Base-by-base conservation (phyloP, 2,797 vertebrate species). In the Hozukius guyotensis region DNA sequence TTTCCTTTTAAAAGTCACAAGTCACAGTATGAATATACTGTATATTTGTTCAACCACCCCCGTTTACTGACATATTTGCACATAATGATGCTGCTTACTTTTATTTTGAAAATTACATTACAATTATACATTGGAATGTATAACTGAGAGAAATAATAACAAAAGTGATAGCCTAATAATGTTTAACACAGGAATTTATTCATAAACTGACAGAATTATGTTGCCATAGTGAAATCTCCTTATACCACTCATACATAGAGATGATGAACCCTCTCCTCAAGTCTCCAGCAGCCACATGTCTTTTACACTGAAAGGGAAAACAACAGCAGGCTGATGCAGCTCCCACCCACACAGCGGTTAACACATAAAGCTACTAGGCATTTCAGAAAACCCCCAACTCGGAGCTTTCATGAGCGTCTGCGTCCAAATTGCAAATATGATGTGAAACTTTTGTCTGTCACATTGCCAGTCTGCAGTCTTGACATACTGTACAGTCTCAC, bases 261-360 rank as follows among this genome's bases (percentile, higher is more conserved):
- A 63, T 36, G 42, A n/a, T 36, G 42, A n/a, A 22, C 13, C 18
- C 56, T 10, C 29, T 71, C 64, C 7, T 59, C 38, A 20, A 27
- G 34, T 72, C 72, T 72, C 22, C 69, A 73, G 76, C 22, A 71
- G 63, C 80, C 79, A 83, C 73, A 77, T 82, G 87, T 83, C 80
- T 80, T 63, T 56, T 52, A 31, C 16, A 13, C 61, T 74, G 78
- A 77, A 34, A 69, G 75, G 67, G 46, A 60, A 64, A 75, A 81
- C 70, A 60, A 75, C 90, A 90, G 87, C 90, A 86, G 88, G 89
- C 80, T 66, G 77, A 77, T 80, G 20, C 10, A 59, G 62, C 78
- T 72, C 81, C 67, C 88, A 76, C 87, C 82, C 83, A 90, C 91
- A 76, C 84, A 52, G 32, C 1, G 6, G n/a, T 67, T 57, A 66